phyloP scores from a whole-genome alignment of 2,888 invertebrate species.

The Zelleria hepariella region DNA sequence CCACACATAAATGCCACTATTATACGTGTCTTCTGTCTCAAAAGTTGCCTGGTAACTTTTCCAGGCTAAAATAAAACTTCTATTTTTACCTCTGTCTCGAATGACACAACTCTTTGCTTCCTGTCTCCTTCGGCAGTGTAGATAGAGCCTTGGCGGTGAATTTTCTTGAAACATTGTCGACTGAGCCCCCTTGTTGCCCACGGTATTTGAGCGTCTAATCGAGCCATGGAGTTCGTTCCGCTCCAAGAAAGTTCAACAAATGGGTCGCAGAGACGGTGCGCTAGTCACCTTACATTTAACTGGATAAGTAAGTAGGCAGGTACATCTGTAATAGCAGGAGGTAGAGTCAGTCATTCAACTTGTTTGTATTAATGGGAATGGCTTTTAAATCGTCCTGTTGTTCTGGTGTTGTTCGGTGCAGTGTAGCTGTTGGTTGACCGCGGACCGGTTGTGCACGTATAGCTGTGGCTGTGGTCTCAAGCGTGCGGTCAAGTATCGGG shows the following conservation, averaged over 20 bases:
- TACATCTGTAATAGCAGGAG: not conserved
- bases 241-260: constrained; percentile 17
- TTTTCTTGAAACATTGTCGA: not conserved
- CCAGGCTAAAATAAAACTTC: not conserved
- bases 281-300: not conserved
- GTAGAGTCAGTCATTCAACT: not conserved
- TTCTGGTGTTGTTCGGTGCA: not conserved
- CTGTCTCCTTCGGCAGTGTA: not conserved
- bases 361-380: not conserved
- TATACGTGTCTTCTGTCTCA: not conserved
- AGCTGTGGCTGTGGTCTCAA: constrained; percentile 18
- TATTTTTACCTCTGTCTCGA: not conserved
- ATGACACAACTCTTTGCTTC: not conserved
- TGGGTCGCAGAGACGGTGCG: not conserved
- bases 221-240: constrained; percentile 24
- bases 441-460: constrained; percentile 28
- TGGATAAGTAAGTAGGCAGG: not conserved
- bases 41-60: not conserved
- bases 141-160: not conserved
- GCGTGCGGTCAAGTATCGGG: constrained; percentile 30
- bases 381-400: not conserved
- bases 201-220: constrained; percentile 24
- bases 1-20: not conserved
- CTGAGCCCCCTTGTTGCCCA: constrained; percentile 9
- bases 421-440: not conserved